These are phyloP conservation scores for Lanius collurio DNA, from an alignment of 2,113 vertebrate genomes.

Conservation along the genomic window DNA sequence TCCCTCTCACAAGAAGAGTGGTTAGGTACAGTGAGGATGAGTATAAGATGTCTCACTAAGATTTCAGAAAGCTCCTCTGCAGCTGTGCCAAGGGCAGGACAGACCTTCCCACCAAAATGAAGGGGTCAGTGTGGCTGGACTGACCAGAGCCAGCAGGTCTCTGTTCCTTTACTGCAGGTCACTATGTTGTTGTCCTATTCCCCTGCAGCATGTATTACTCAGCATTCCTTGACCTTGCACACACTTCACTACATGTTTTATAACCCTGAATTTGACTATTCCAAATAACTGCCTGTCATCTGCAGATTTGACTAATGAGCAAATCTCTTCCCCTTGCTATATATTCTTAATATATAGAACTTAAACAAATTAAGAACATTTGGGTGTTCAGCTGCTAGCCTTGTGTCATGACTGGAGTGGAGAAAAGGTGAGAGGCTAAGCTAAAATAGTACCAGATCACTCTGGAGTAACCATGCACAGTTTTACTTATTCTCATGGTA, in stretches of 20 bases:
- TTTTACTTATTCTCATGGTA: background rate
- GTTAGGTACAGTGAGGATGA: background rate
- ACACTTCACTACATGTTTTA: background rate
- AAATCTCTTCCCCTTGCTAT: background rate
- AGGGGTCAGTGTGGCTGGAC: background rate
- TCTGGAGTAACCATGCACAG: background rate
- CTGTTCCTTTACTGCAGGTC: background rate
- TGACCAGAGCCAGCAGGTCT: background rate
- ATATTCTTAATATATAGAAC: background rate
- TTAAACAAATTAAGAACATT: background rate
- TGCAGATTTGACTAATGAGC: background rate
- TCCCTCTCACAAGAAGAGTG: background rate
- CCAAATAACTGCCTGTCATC: background rate
- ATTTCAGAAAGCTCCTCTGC: background rate
- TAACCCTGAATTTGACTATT: background rate
- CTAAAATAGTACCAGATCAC: background rate
- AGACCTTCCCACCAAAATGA: background rate
- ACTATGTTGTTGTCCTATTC: accelerated
- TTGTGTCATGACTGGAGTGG: background rate
- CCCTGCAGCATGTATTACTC: background rate
- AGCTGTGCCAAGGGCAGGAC: background rate
- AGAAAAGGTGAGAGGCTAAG: background rate
- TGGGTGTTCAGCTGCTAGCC: background rate
- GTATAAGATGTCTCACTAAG: background rate
- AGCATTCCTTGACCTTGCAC: background rate